These are phyloP conservation scores for Poicephalus gulielmi DNA, from an alignment of 2,113 vertebrate genomes.

Conservation along the genomic window DNA sequence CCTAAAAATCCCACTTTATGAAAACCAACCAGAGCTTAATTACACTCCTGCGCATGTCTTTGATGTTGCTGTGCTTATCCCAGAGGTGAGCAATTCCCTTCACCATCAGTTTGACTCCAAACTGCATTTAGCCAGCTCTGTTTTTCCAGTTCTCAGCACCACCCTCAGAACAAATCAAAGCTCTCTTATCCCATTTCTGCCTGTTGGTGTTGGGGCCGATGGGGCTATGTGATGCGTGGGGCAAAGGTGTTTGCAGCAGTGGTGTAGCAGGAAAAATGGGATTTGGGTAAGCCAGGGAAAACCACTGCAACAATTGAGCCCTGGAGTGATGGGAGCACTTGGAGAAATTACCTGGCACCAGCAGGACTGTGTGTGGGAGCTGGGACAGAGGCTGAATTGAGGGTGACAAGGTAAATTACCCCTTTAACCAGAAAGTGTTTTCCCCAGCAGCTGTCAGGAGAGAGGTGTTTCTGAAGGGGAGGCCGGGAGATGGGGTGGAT, in stretches of 20 bases:
- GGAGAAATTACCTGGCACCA: background rate
- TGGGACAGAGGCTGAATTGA: background rate
- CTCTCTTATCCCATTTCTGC: background rate
- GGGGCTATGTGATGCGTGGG: rapidly evolving
- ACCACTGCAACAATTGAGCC: background rate
- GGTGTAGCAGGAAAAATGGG: background rate
- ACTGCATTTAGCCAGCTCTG: background rate
- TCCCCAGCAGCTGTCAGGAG: background rate
- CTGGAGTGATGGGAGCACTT: background rate
- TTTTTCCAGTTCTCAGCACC: background rate
- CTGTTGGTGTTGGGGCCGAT: background rate
- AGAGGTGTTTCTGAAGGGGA: background rate
- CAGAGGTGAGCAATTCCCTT: background rate
- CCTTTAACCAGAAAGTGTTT: background rate
- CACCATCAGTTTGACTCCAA: background rate
- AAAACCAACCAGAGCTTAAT: background rate
- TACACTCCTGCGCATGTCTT: background rate
- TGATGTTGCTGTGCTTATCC: background rate
- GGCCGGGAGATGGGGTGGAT: background rate
- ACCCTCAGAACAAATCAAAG: background rate
- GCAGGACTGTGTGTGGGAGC: background rate
- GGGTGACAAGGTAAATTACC: background rate
- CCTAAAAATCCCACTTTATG: background rate
- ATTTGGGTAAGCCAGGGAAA: background rate
- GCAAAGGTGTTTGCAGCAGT: background rate